Conservation (phyloP, 53 echinoderm and acorn worm species). For the Stichopus horrens region DNA sequence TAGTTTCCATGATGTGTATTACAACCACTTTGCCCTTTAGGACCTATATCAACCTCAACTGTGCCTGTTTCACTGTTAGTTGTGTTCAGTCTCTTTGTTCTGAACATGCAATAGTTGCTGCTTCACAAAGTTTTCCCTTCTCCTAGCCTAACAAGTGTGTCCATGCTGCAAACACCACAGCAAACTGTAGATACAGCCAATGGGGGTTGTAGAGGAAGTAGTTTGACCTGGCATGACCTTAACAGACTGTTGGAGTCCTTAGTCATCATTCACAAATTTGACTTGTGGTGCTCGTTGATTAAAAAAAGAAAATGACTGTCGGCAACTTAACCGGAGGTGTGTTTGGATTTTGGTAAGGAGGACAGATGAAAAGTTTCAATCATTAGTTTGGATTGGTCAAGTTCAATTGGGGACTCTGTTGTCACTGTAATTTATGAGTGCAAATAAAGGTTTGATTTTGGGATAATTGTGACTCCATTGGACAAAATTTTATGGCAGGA, state of each 20-base stretch:
- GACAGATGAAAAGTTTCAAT: not conserved
- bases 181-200: too few species aligned
- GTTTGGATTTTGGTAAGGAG: not conserved
- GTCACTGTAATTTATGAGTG: not conserved
- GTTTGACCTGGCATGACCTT: conserved; percentile 14
- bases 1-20: conserved; percentile 12
- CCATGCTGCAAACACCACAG: too few species aligned
- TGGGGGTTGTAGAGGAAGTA: not conserved
- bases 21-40: conserved; percentile 1
- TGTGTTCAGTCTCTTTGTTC: not conserved
- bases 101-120: not conserved
- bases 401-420: not conserved
- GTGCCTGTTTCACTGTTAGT: not conserved
- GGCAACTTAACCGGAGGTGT: not conserved
- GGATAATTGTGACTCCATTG: not conserved
- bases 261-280: not conserved
- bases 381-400: not conserved
- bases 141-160: too few species aligned
- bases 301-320: too few species aligned
- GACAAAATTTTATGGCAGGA: not conserved
- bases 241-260: conserved; percentile 23
- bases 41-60: not conserved
- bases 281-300: too few species aligned
- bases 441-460: not conserved
- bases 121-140: too few species aligned